Evolutionary conservation across 2,113 vertebrate species (phyloP).

Genomic region (Brachirus orientalis): DNA sequence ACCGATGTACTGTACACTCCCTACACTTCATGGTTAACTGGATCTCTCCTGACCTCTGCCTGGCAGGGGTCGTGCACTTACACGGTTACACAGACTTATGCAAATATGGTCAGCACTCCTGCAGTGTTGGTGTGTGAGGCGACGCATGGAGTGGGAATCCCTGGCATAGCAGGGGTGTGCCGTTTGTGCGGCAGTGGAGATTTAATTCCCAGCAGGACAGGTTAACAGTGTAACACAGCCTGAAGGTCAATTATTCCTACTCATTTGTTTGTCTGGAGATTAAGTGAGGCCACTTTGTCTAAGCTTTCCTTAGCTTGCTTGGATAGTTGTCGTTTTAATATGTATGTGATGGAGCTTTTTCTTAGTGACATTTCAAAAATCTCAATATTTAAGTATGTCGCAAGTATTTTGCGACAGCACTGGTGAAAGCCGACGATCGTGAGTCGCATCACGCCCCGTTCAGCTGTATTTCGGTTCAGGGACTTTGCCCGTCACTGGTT

Average conservation of each 20-base stretch:
- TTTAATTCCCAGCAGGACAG: constrained; percentile 74
- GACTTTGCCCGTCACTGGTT: too few species aligned
- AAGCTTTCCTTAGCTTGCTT: constrained; percentile 56
- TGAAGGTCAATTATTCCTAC: constrained; percentile 73
- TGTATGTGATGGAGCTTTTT: constrained; percentile 33
- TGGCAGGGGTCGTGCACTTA: constrained; percentile 57
- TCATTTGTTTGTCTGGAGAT: constrained; percentile 70
- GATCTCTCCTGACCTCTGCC: constrained; percentile 51
- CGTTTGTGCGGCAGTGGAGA: constrained; percentile 22
- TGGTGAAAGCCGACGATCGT: too few species aligned
- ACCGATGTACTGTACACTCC: constrained; percentile 40
- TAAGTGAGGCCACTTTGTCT: constrained; percentile 46
- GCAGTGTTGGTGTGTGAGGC: constrained; percentile 59
- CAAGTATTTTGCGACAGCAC: too few species aligned
- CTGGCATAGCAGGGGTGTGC: constrained; percentile 27
- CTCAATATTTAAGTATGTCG: too few species aligned
- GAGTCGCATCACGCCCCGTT: too few species aligned
- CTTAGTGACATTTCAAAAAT: constrained; percentile 50
- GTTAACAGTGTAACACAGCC: constrained; percentile 68
- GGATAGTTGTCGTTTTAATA: constrained; percentile 57
- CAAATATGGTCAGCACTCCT: constrained; percentile 64
- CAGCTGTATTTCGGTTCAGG: too few species aligned
- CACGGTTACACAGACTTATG: constrained; percentile 65
- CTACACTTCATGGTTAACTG: constrained; percentile 47
- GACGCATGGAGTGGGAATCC: constrained; percentile 49